Evolutionary conservation across 2,888 invertebrate species (phyloP).

Genomic region (Fissipunctia ypsillon): DNA sequence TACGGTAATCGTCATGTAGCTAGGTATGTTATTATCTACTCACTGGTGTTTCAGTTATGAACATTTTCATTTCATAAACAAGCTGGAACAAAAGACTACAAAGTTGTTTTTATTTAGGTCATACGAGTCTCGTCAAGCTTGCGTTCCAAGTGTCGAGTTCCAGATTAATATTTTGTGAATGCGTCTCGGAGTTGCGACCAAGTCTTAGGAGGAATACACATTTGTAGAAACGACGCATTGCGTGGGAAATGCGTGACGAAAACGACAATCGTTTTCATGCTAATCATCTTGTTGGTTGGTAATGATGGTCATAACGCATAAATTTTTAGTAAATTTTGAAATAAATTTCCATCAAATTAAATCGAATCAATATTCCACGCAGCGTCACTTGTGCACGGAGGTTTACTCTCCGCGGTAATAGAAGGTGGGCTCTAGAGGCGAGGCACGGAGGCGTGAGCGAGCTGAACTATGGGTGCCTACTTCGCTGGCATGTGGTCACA

Average conservation of each 20-base stretch:
- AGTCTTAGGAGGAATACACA: slow-evolving; percentile 60
- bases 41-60: slow-evolving; percentile 46
- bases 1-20: slow-evolving; percentile 8
- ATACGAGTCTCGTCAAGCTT: slow-evolving; percentile 74
- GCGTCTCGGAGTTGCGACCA: slow-evolving; percentile 55
- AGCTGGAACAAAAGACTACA: slow-evolving; percentile 81
- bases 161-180: slow-evolving; percentile 81
- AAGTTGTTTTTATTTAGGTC: slow-evolving; percentile 82
- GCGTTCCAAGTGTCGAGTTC: slow-evolving; percentile 77
- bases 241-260: slow-evolving; percentile 9
- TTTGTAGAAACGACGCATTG: slow-evolving; percentile 37
- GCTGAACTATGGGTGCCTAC: slow-evolving; percentile 57
- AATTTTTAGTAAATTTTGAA: not conserved
- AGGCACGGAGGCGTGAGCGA: slow-evolving; percentile 62
- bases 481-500: slow-evolving; percentile 57
- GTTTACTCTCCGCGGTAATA: slow-evolving; percentile 64
- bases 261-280: slow-evolving; percentile 4
- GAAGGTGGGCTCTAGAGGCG: slow-evolving; percentile 57
- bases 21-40: slow-evolving; percentile 40
- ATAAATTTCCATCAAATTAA: too few relatives aligned
- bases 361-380: slow-evolving; percentile 3
- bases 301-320: not conserved
- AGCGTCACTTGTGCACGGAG: slow-evolving; percentile 42
- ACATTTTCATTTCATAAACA: slow-evolving; percentile 76
- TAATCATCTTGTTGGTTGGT: not conserved